A percentile compares a stretch with the other conserved stretches of the same genome.
phyloP scores from a whole-genome alignment of 2,113 vertebrate species.

The Dissostichus mawsoni region DNA sequence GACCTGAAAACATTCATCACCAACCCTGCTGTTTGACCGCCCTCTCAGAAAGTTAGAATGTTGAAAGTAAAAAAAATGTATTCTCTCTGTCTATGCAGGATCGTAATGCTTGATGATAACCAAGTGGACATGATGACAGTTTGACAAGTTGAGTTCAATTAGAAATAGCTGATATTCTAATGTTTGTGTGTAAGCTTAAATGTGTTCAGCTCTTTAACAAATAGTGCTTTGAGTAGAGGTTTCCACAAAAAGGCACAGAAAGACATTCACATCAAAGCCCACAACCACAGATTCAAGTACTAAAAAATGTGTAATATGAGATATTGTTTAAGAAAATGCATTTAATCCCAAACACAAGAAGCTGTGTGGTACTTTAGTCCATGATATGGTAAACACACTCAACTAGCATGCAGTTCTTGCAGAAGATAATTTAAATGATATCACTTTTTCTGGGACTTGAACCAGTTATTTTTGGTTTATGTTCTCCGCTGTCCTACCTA shows the following conservation, averaged over 20 bases:
- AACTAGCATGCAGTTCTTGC: not conserved
- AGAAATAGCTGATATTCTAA: no score
- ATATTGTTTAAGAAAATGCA: no score
- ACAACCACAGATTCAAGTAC: no score
- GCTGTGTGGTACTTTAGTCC: not conserved
- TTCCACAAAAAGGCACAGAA: no score
- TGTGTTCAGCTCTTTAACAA: no score
- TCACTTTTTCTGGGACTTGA: not conserved
- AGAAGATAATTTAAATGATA: not conserved
- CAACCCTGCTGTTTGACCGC: not conserved
- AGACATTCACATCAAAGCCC: no score
- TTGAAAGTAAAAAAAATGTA: not conserved
- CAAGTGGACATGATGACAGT: not conserved
- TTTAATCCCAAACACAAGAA: not conserved
- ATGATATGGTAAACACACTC: not conserved
- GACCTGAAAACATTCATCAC: not conserved
- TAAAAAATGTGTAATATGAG: no score
- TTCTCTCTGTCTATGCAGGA: not conserved
- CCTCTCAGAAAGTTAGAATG: not conserved
- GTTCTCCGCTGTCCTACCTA: not conserved
- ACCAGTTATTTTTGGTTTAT: not conserved
- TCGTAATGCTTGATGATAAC: not conserved
- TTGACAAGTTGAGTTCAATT: not conserved
- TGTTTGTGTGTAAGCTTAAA: no score
- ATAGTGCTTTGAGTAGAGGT: no score